Percentiles rank a stretch among this genome's conserved stretches.
Conservation (phyloP, 1,140 invertebrate species). For the Drosophila novamexicana region DNA sequence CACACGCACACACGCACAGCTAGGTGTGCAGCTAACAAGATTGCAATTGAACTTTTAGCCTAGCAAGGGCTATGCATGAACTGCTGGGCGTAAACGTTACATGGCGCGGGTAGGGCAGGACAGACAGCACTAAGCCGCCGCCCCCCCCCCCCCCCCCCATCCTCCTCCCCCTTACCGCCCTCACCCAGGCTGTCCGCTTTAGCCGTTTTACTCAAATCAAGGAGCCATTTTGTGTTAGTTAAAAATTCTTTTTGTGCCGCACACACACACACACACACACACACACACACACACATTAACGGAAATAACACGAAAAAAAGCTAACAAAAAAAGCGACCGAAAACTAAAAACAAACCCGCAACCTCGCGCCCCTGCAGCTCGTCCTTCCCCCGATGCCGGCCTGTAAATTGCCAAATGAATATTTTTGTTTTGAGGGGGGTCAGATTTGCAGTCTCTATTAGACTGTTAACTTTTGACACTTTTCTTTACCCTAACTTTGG, state of each 20-base stretch:
- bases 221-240: conserved; percentile 77
- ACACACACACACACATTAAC: conserved; percentile 23
- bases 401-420: neutral
- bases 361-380: neutral
- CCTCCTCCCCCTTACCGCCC: neutral
- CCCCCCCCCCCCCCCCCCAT: neutral
- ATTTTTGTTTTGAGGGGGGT: neutral
- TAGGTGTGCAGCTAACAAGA: conserved; percentile 44
- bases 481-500: neutral
- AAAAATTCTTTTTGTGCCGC: conserved; percentile 75
- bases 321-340: conserved; percentile 43
- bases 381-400: neutral
- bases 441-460: conserved; percentile 11
- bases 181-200: conserved; percentile 6
- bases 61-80: conserved; percentile 7
- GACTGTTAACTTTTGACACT: conserved; percentile 7
- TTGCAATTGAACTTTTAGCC: conserved; percentile 71
- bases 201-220: conserved; percentile 64
- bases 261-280: conserved; percentile 25
- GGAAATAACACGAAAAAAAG: neutral
- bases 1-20: neutral
- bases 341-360: conserved; percentile 66
- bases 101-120: conserved; percentile 2
- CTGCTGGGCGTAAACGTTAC: neutral
- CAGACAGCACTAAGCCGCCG: conserved; percentile 35